Conservation (phyloP, 2,888 invertebrate genomes). For the Nemoura dubitans region DNA sequence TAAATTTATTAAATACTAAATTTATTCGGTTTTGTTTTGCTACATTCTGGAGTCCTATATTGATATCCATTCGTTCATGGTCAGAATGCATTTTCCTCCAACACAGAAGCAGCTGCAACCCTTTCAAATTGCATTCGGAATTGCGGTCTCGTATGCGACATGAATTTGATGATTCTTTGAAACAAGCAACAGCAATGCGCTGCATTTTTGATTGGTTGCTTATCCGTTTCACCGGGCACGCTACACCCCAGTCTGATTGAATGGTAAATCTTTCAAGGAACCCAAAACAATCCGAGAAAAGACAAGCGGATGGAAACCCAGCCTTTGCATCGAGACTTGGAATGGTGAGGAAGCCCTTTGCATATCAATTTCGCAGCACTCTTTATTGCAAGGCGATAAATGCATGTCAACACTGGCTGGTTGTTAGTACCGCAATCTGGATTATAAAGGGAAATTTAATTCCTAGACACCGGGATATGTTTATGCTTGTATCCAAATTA, state of each 20-base stretch:
- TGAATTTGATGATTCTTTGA: neutral
- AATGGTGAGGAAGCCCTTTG: no score
- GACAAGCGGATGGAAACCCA: neutral
- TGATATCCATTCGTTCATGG: neutral
- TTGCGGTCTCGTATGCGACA: neutral
- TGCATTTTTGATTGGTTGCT: neutral
- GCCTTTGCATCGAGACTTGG: neutral
- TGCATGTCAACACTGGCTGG: neutral
- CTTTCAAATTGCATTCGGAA: neutral
- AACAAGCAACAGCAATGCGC: neutral
- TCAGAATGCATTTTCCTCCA: neutral
- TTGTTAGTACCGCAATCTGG: no score
- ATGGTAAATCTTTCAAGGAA: constrained; percentile 1
- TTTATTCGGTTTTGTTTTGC: no score
- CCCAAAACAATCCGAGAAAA: neutral
- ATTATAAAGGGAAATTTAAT: no score
- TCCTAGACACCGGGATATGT: no score
- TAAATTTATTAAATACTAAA: no score
- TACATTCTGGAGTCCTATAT: no score
- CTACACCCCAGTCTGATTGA: neutral
- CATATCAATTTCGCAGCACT: neutral
- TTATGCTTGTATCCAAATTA: no score
- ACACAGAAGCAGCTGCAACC: neutral
- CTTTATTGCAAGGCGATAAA: neutral
- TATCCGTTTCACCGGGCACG: no score